A percentile compares a stretch with the other conserved stretches of the same genome.
Conservation (phyloP, 2,888 invertebrate genomes). For the Xanthia icteritia region DNA sequence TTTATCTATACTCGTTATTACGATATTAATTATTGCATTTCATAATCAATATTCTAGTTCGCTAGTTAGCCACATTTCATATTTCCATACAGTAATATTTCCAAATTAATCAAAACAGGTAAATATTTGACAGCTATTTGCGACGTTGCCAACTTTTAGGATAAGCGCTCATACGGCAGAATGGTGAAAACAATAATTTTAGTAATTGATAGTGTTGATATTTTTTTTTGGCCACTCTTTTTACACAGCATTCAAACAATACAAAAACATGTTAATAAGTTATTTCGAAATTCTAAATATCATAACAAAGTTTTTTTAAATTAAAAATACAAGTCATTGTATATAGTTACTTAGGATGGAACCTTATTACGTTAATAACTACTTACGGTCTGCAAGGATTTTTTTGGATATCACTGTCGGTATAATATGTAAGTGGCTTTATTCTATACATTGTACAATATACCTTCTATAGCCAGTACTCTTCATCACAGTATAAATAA, state of each 20-base stretch:
- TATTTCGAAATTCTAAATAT: slow-evolving; percentile 12
- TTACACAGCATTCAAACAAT: slow-evolving; percentile 5
- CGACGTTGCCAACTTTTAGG: too few relatives aligned
- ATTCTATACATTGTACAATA: background rate
- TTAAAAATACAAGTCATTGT: slow-evolving; percentile 23
- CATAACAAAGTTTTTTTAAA: slow-evolving; percentile 16
- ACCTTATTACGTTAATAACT: slow-evolving; percentile 6
- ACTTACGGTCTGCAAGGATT: background rate
- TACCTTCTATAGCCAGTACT: background rate
- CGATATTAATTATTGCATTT: too few relatives aligned
- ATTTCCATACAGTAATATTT: too few relatives aligned
- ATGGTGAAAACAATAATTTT: too few relatives aligned
- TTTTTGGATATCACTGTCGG: slow-evolving; percentile 2
- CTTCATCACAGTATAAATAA: too few relatives aligned
- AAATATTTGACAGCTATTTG: too few relatives aligned
- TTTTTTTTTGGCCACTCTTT: background rate
- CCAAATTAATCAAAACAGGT: too few relatives aligned
- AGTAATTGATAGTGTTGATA: background rate
- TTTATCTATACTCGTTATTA: too few relatives aligned
- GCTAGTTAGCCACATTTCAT: too few relatives aligned
- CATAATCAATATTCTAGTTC: too few relatives aligned
- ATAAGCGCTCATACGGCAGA: too few relatives aligned
- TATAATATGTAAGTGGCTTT: background rate
- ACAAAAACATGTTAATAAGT: slow-evolving; percentile 29
- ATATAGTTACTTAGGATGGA: background rate